These are phyloP conservation scores for Laticauda laticaudata DNA, from an alignment of 2,113 vertebrate species.

Conservation along the genomic window DNA sequence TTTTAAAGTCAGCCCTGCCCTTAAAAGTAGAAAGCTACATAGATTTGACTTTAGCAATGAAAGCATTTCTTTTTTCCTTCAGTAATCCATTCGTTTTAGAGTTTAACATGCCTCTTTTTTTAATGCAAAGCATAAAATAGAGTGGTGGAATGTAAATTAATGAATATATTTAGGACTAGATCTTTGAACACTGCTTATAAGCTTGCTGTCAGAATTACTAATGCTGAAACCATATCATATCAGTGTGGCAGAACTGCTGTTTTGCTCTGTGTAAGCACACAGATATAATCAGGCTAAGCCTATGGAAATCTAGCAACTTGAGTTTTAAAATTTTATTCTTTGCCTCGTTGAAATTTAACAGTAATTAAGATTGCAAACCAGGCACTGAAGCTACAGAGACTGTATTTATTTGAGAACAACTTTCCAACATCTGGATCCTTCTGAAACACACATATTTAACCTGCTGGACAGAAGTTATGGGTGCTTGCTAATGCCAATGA, in stretches of 20 bases:
- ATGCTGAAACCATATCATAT: constrained; percentile 37
- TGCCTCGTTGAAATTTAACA: not conserved
- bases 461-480: not conserved
- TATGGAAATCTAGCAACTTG: constrained; percentile 28
- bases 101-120: constrained; percentile 24
- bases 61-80: not conserved
- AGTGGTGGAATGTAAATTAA: constrained; percentile 30
- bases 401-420: not conserved
- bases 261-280: constrained; percentile 34
- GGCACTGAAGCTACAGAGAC: not conserved
- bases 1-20: constrained; percentile 30
- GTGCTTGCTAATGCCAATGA: not conserved
- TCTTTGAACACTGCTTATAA: constrained; percentile 26
- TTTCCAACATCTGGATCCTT: not conserved
- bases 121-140: constrained; percentile 21
- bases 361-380: not conserved
- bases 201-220: constrained; percentile 50
- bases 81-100: constrained; percentile 38
- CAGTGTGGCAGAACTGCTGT: constrained; percentile 22
- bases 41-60: constrained; percentile 26
- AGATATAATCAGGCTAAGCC: constrained; percentile 27
- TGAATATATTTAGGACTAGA: constrained; percentile 34
- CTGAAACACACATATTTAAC: not conserved
- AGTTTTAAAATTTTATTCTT: constrained; percentile 9
- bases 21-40: constrained; percentile 33